Conservation (phyloP, 2,797 vertebrate species). For the Acanthiza pusilla region DNA sequence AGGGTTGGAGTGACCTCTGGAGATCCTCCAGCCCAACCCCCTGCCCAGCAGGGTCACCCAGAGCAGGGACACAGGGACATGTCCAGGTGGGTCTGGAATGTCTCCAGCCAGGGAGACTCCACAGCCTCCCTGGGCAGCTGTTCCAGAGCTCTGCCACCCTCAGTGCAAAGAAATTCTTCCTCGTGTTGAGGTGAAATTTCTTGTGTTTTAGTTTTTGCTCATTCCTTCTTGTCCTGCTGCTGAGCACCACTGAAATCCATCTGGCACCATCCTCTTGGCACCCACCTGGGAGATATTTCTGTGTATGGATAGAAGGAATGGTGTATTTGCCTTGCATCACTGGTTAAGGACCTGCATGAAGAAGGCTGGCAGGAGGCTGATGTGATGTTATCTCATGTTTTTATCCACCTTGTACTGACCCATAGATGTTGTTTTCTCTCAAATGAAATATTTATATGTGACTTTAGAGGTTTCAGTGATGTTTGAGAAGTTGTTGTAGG, state of each 20-base stretch:
- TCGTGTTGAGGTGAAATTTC: not conserved
- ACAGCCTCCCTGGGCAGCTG: not conserved
- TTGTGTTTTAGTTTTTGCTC: fast-evolving
- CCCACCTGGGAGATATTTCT: fast-evolving
- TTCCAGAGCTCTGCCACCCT: not conserved
- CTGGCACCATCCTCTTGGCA: not conserved
- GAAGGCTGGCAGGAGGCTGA: not conserved
- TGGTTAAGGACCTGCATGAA: not conserved
- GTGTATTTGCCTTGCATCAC: not conserved
- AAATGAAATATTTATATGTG: not conserved
- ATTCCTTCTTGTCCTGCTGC: not conserved
- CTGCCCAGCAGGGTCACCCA: not conserved
- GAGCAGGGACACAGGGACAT: fast-evolving
- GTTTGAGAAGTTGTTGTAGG: not conserved
- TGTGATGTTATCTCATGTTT: not conserved
- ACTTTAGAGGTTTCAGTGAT: not conserved
- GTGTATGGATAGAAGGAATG: not conserved
- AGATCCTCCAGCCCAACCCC: not conserved
- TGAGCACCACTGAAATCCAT: not conserved
- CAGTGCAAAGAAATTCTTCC: fast-evolving
- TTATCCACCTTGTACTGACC: not conserved
- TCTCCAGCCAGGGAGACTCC: not conserved
- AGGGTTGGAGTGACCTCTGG: not conserved
- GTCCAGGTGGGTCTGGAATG: not conserved
- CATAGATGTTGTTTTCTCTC: not conserved